Evolutionary conservation across 2,888 invertebrate genomes (phyloP), one percentile per base, ranked within the genome.

Genomic region (Sturmia bella): DNA sequence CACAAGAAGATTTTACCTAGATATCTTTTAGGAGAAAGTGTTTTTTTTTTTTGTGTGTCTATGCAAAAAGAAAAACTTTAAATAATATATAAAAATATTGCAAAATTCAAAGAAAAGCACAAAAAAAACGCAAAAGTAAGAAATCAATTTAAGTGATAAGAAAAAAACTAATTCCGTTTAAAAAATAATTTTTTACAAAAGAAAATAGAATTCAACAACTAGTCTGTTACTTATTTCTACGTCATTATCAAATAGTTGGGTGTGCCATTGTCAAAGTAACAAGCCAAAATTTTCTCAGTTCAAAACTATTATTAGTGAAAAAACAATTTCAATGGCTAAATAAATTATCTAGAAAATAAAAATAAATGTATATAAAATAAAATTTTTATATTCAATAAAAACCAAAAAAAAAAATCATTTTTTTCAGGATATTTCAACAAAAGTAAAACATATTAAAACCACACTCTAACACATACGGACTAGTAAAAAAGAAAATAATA

Each of bases 1-100:
- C 82, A 82, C 82, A 82, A 82, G 78, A 70, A 66, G 39, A 56
- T 69, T 77, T 81, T 82, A 82, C 78, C 69, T 70, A 78, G 59
- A 74, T 81, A 81, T 50, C 61, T 68, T 74, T 70, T 70, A 78
- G 74, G 74, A 64, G 78, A 82, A 82, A 82, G 78, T 82, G 82
- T 75, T 70, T 75, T 39, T 48, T 32, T 37, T 59, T 56, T 21
- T n/a, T n/a, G n/a, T 19, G n/a, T 63, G 54, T 56, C 21, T 63
- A 12, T 37, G 17, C 12, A 69, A 27, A 11, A 45, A 63, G 52
- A 21, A 37, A 27, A 12, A 21, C 13, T 11, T 19, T 27, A 54
- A 59, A 43, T 2, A 17, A 32, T 13, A 43, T 12, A 61, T 7
- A 66, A 13, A 0, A 37, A 27, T 9, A 17, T 12, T n/a, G n/a